Base-by-base conservation (phyloP, 2,113 vertebrate genomes). In the Trochalopteron elliotii region DNA sequence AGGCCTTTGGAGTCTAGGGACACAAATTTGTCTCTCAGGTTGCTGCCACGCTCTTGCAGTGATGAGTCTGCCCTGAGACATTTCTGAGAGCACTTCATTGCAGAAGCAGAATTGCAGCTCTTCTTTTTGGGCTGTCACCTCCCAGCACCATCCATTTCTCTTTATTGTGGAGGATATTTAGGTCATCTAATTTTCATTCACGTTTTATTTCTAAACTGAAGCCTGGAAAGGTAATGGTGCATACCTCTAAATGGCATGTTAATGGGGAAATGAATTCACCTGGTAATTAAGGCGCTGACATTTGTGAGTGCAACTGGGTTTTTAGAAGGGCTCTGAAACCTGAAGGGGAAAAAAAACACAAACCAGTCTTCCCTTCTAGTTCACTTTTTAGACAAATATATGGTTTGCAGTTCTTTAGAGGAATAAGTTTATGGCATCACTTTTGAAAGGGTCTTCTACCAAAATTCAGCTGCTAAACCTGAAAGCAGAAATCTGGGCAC, bases 181-280 rank as follows among this genome's bases (percentile, higher is more conserved):
- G 89, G 70, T 55, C 56, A 94, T 75, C 28, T 35, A 12, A 77
- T 94, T 93, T 95, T 83, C 64, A 80, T 55, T 49, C 71, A 67
- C 12, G 3, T 69, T 91, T 77, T 65, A 18, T 86, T 70, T 89
- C 79, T 65, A 65, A 81, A 57, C 35, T 81, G 42, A 31, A 91
- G 83, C 71, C 49, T 81, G 69, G 22, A 24, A 81, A 96, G 69
- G 49, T 89, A 96, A 95, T 76, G 76, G 77, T 83, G 81, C 79
- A 70, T 94, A 9, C 28, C 70, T 63, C 50, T 61, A 76, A 61
- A 87, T 83, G 91, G 69, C 28, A 33, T 10, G 37, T 79, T 91
- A 95, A 96, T 64, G 81, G 67, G 22, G 50, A 65, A 72, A 83
- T 72, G 12, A 80, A 93, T 95, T 94, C 93, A 89, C 77, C 86